Percentiles rank a stretch among this genome's conserved stretches.
These are phyloP conservation scores for Eupithecia tripunctaria DNA, from an alignment of 2,888 invertebrate genomes.

Conservation along the genomic window DNA sequence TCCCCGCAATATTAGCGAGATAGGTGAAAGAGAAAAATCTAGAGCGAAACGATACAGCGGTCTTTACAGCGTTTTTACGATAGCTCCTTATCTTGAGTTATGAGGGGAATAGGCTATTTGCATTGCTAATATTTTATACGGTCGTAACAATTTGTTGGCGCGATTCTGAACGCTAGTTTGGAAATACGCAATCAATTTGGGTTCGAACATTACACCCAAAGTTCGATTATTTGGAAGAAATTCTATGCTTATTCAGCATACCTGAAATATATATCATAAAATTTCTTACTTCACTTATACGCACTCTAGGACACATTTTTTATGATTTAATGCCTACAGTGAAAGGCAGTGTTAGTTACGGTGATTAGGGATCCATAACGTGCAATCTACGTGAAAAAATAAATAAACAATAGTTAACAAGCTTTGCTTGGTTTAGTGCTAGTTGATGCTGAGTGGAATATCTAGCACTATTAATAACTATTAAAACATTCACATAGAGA, in stretches of 20 bases:
- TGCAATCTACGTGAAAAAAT: too few relatives aligned
- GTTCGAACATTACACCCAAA: too few relatives aligned
- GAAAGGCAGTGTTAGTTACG: neutral
- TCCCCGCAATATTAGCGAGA: constrained; percentile 36
- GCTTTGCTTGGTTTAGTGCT: too few relatives aligned
- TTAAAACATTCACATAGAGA: neutral
- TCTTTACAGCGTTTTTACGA: constrained; percentile 48
- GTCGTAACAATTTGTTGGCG: constrained; percentile 45
- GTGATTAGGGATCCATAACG: too few relatives aligned
- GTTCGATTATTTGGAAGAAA: constrained; percentile 8
- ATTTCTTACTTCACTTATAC: too few relatives aligned
- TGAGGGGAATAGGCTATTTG: constrained; percentile 48
- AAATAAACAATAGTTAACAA: too few relatives aligned
- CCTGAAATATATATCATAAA: too few relatives aligned
- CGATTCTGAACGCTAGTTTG: constrained; percentile 39
- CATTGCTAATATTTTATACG: constrained; percentile 51
- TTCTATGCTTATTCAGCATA: neutral
- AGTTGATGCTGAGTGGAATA: too few relatives aligned
- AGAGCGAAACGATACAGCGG: constrained; percentile 39
- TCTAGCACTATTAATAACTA: too few relatives aligned
- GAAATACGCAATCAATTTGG: constrained; percentile 41
- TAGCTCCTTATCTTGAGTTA: constrained; percentile 49
- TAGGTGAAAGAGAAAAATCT: constrained; percentile 40
- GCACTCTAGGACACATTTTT: neutral
- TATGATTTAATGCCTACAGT: neutral